Evolutionary conservation across 2,888 invertebrate species (phyloP).

Genomic region (Eledone cirrhosa): DNA sequence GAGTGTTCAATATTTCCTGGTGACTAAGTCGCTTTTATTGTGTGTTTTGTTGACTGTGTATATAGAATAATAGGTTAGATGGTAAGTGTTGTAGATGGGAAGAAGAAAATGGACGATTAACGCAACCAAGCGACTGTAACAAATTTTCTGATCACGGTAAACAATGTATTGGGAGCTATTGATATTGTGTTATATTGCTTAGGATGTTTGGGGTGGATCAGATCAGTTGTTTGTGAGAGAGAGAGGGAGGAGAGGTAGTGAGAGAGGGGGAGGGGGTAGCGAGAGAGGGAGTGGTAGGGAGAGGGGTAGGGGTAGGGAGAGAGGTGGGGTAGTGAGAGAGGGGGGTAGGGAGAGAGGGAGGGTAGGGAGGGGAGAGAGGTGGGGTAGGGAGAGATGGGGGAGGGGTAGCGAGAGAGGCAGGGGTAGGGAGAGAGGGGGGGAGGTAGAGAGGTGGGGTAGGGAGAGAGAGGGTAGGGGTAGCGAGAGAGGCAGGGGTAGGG

Average conservation of each 20-base stretch:
- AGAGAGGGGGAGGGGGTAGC: constrained; percentile 24
- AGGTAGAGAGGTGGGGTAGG: background rate
- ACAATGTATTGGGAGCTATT: too few relatives aligned
- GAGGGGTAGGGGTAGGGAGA: background rate
- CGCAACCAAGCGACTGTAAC: too few relatives aligned
- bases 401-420: constrained; percentile 9
- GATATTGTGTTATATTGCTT: too few relatives aligned
- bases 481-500: background rate
- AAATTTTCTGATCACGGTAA: too few relatives aligned
- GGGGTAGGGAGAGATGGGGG: constrained; percentile 1
- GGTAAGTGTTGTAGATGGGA: too few relatives aligned
- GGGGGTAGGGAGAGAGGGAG: background rate
- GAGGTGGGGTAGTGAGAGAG: background rate
- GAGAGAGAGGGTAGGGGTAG: background rate
- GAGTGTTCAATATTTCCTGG: too few relatives aligned
- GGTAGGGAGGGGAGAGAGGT: constrained; percentile 28
- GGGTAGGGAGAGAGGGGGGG: background rate
- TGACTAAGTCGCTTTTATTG: too few relatives aligned
- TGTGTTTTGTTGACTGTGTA: too few relatives aligned
- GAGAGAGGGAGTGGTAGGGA: background rate
- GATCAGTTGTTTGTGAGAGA: too few relatives aligned
- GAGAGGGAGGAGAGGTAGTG: background rate
- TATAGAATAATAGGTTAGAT: too few relatives aligned
- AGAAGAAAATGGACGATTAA: too few relatives aligned
- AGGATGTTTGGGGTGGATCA: too few relatives aligned